A percentile compares a stretch with the other conserved stretches of the same genome.
Conservation (phyloP, 2,888 invertebrate genomes). For the Spilosoma lubricipeda region DNA sequence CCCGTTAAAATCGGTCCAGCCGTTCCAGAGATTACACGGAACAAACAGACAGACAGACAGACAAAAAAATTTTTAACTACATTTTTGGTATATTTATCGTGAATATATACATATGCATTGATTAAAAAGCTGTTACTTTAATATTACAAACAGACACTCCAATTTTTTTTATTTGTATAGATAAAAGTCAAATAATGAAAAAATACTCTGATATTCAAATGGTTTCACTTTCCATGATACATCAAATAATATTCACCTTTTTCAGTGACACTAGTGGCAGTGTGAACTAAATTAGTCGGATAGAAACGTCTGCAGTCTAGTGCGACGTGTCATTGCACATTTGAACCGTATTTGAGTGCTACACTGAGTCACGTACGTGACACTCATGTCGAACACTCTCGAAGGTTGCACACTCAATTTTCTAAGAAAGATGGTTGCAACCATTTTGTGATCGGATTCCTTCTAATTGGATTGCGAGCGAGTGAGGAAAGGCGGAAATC, state of each 20-base stretch:
- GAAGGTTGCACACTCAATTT: constrained; percentile 24
- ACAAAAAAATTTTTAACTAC: too few species aligned
- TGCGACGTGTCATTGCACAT: constrained; percentile 12
- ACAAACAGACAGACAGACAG: too few species aligned
- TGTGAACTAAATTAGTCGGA: not conserved
- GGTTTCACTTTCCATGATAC: not conserved
- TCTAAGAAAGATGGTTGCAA: constrained; percentile 1
- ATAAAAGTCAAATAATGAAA: too few species aligned
- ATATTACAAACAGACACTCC: too few species aligned
- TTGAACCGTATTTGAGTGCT: constrained; percentile 19
- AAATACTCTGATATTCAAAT: not conserved
- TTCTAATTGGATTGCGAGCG: constrained; percentile 2
- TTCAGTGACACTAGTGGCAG: not conserved
- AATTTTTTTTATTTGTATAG: too few species aligned
- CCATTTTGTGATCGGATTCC: constrained; percentile 19
- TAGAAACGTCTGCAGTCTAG: constrained; percentile 2
- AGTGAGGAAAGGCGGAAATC: not conserved
- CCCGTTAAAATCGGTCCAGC: too few species aligned
- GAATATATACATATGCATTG: too few species aligned
- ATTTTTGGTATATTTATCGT: too few species aligned
- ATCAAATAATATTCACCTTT: not conserved
- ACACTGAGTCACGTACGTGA: constrained; percentile 30
- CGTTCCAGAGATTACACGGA: too few species aligned
- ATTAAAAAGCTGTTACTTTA: too few species aligned
- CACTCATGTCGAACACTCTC: constrained; percentile 22